Base-by-base conservation (phyloP, 2,888 invertebrate genomes). In the Celastrina argiolus region DNA sequence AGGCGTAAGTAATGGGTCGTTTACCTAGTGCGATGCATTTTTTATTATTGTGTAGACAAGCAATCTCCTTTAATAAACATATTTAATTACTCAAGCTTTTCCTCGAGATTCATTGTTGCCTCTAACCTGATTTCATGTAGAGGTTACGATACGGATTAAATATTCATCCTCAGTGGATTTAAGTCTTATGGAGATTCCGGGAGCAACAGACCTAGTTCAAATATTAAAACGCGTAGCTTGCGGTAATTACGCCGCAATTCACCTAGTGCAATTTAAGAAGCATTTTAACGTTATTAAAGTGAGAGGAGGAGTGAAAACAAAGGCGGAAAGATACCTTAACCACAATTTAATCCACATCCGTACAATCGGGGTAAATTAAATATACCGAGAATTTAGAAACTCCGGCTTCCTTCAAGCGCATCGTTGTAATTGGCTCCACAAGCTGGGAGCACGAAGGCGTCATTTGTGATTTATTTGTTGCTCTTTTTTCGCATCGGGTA, bases 311-410 rank as follows among this genome's bases (percentile, higher is more conserved):
- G 28, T 58, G 41, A 39, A 36, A 58, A 64, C 56, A 83, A 83
- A 87, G 88, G 85, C 83, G 82, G 87, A 85, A 51, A 84, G 81
- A 86, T 84, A 87, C 84, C 87, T 65, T 58, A 39, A 65, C 58
- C 58, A 65, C 65, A 58, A 16, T 65, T 65, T 65, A 65, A 65
- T 58, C 58, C 56, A 65, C 65, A 65, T 65, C 58, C 58, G 65
- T 42, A 85, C 86, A 89, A 90, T 91, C 90, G 88, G 88, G 86
- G 81, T 86, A 83, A 88, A 89, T 87, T 87, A 88, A 88, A 88
- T 85, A 88, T 87, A 89, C 87, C 84, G 87, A 90, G 90, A 90
- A 90, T 90, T 89, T 91, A 91, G 91, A 90, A 90, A 91, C 87
- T 88, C 58, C 86, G 85, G 84, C 88, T 89, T 89, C 86, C 88